Conservation (phyloP, 2,113 vertebrate species). For the Haemorhous mexicanus region DNA sequence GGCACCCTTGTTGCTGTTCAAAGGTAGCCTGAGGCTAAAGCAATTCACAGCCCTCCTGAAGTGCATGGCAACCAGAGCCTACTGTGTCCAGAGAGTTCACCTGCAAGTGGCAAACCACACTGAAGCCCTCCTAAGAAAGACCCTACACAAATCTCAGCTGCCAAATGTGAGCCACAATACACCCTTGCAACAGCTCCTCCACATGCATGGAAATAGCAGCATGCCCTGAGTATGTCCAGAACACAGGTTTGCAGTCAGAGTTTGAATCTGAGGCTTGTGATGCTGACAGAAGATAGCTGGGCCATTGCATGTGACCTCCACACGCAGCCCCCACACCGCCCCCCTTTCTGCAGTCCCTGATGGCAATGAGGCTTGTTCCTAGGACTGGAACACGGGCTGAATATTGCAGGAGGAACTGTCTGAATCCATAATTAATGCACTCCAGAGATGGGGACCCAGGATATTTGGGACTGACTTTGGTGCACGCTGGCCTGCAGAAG, state of each 20-base stretch:
- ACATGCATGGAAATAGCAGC: fast-evolving
- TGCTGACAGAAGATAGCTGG: background rate
- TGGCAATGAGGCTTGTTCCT: background rate
- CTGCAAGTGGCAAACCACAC: background rate
- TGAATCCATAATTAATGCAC: background rate
- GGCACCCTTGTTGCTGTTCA: background rate
- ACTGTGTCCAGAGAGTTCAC: background rate
- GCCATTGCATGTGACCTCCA: background rate
- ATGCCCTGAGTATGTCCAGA: fast-evolving
- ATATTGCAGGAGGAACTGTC: background rate
- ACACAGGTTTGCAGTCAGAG: background rate
- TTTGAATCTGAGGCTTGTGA: background rate
- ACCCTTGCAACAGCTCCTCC: background rate
- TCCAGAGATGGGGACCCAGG: background rate
- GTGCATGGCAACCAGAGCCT: background rate
- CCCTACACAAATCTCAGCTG: too few species aligned
- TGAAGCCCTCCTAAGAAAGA: background rate
- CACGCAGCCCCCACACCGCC: background rate
- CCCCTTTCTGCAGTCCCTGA: background rate
- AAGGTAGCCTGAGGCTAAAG: background rate
- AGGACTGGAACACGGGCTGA: background rate
- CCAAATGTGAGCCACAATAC: background rate
- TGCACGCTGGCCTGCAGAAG: background rate
- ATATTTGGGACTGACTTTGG: background rate
- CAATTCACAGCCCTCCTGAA: background rate